These are phyloP conservation scores for Alectoris magna DNA, from an alignment of 2,797 vertebrate genomes.

Conservation along the genomic window DNA sequence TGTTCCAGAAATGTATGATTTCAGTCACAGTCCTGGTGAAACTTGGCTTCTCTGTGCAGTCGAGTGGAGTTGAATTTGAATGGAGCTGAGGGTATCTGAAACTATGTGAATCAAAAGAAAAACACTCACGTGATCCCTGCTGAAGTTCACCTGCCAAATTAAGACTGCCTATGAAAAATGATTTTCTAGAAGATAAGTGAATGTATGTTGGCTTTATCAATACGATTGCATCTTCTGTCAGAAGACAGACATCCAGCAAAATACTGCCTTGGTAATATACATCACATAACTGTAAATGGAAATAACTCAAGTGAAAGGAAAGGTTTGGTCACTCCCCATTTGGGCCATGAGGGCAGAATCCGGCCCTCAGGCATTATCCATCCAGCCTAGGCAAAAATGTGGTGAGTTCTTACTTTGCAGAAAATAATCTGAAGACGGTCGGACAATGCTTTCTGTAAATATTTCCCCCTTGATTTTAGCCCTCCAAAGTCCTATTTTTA, in stretches of 20 bases:
- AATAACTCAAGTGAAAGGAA: not conserved
- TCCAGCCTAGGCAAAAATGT: not conserved
- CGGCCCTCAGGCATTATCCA: not conserved
- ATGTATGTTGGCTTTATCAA: not conserved
- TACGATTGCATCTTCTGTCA: not conserved
- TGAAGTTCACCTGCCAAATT: slow-evolving; percentile 50
- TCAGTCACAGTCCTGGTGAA: slow-evolving; percentile 43
- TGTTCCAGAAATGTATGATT: slow-evolving; percentile 42
- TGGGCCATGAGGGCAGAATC: not conserved
- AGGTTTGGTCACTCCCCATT: not conserved
- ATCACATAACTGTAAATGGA: not conserved
- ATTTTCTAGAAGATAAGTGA: slow-evolving; percentile 23
- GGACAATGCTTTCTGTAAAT: not conserved
- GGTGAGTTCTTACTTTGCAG: not conserved
- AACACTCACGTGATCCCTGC: slow-evolving; percentile 34
- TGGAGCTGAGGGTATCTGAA: slow-evolving; percentile 39
- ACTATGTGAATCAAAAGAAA: slow-evolving; percentile 49
- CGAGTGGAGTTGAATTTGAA: slow-evolving; percentile 24
- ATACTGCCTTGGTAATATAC: not conserved
- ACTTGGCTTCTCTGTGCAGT: slow-evolving; percentile 21
- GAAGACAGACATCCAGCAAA: not conserved
- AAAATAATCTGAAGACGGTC: not conserved
- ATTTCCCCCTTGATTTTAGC: slow-evolving; percentile 53
- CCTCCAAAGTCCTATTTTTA: slow-evolving; percentile 64
- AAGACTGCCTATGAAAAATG: slow-evolving; percentile 11